A percentile compares a stretch with the other conserved stretches of the same genome.
Conservation (phyloP, 2,797 vertebrate species). For the Pangasius krempfi region DNA sequence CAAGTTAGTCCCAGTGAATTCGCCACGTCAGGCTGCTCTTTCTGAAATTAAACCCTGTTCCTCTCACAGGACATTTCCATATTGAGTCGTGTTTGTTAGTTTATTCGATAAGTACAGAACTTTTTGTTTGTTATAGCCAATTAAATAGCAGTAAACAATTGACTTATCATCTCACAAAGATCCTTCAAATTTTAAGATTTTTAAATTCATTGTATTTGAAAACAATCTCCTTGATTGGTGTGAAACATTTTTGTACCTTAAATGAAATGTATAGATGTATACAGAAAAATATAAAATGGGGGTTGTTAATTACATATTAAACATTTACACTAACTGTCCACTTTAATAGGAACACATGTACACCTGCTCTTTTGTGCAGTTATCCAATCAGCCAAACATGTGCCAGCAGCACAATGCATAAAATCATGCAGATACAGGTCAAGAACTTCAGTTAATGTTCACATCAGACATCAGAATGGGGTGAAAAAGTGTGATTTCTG, state of each 20-base stretch:
- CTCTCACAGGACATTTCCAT: neutral
- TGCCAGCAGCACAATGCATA: too few relatives aligned
- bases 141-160: neutral
- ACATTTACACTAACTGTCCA: neutral
- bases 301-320: neutral
- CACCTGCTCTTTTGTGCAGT: too few relatives aligned
- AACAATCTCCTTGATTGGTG: conserved; percentile 14
- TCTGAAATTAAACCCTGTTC: conserved; percentile 12
- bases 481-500: too few relatives aligned
- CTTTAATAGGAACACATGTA: too few relatives aligned
- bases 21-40: conserved; percentile 25
- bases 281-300: neutral
- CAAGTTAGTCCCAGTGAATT: conserved; percentile 43
- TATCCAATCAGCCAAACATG: too few relatives aligned
- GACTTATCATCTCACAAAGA: conserved; percentile 8
- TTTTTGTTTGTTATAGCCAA: neutral
- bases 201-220: conserved; percentile 22
- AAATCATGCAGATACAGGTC: too few relatives aligned
- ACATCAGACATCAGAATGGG: too few relatives aligned
- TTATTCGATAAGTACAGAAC: neutral
- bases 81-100: neutral
- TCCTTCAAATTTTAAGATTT: conserved; percentile 13
- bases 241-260: conserved; percentile 22
- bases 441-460: too few relatives aligned
- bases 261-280: neutral